phyloP scores from a whole-genome alignment of 1,140 invertebrate species.

The Drosophila pandora region DNA sequence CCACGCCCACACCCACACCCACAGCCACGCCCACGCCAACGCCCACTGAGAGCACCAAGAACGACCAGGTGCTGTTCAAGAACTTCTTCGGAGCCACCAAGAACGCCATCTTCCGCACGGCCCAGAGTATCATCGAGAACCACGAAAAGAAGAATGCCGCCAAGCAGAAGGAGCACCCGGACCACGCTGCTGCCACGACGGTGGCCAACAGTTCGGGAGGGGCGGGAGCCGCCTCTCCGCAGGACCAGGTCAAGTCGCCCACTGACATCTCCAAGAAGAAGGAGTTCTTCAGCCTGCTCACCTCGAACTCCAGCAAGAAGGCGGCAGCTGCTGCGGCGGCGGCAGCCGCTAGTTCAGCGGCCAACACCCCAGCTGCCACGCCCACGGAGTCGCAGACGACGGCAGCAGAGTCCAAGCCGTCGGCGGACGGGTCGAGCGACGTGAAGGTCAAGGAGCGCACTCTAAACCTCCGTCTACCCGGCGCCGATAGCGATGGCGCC shows the following conservation, averaged over 20 bases:
- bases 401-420: not conserved
- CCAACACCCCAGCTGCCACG: slow-evolving; percentile 51
- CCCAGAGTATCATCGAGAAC: slow-evolving; percentile 83
- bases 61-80: slow-evolving; percentile 79
- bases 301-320: slow-evolving; percentile 78
- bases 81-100: slow-evolving; percentile 83
- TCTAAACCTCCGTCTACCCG: slow-evolving; percentile 67
- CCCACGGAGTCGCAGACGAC: slow-evolving; percentile 23
- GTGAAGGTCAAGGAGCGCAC: slow-evolving; percentile 64
- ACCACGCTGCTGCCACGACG: slow-evolving; percentile 1
- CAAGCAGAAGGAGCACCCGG: slow-evolving; percentile 69
- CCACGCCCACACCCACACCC: slow-evolving; percentile 41
- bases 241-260: slow-evolving; percentile 73
- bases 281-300: slow-evolving; percentile 78
- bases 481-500: slow-evolving; percentile 32
- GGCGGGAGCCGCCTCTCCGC: slow-evolving; percentile 14
- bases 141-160: slow-evolving; percentile 83
- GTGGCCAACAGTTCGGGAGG: slow-evolving; percentile 13
- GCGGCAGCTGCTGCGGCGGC: slow-evolving; percentile 71
- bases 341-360: slow-evolving; percentile 49
- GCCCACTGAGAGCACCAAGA: slow-evolving; percentile 69
- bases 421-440: slow-evolving; percentile 7
- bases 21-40: slow-evolving; percentile 59
- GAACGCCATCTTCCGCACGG: slow-evolving; percentile 83
- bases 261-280: slow-evolving; percentile 82